Base-by-base conservation (phyloP, 2,113 vertebrate genomes). In the Ptilorrhoa leucosticta region DNA sequence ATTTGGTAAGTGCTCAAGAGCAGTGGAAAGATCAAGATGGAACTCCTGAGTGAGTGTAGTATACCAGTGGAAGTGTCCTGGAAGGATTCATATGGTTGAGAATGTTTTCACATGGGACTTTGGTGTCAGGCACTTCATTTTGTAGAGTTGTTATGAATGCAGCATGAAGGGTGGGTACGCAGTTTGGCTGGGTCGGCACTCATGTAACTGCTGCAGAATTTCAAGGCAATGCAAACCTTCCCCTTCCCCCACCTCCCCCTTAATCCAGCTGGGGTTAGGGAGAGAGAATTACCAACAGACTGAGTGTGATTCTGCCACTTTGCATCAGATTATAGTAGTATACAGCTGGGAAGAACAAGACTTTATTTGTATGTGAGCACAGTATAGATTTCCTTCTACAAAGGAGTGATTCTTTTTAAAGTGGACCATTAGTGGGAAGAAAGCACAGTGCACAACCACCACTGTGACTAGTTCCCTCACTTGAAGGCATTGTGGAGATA, bases 211-310 rank as follows among this genome's bases (percentile, higher is more conserved):
- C 11, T 39, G 27, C 27, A 35, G 51, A 68, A 92, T 83, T 88
- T 72, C 65, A 54, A 76, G 39, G 18, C 30, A 60, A 68, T 13
- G 30, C 15, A 64, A 66, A 57, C 8, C 3, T 66, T 72, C 3
- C 9, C 1, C 8, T 82, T 75, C 3, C 6, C 5, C 8, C 10
- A 3, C 4, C 21, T 69, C 6, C 3, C 5, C 3, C 22, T 73
- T 51, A 58, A 37, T 47, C 21, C 20, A 7, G 1, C 22, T 73
- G 40, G 7, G 11, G 4, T 4, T 33, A 33, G 2, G 2, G 10
- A 21, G 8, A 13, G 13, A 53, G 24, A 51, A 61, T 63, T 37
- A 53, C 26, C 71, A 33, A 27, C 16, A 73, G 12, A 24, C 6
- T 56, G 33, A 30, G 9, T 42, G 16, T 56, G 28, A 54, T 66